Evolutionary conservation across 2,113 vertebrate species (phyloP), one percentile per base, ranked within the genome.

Genomic region (Brachirus orientalis): DNA sequence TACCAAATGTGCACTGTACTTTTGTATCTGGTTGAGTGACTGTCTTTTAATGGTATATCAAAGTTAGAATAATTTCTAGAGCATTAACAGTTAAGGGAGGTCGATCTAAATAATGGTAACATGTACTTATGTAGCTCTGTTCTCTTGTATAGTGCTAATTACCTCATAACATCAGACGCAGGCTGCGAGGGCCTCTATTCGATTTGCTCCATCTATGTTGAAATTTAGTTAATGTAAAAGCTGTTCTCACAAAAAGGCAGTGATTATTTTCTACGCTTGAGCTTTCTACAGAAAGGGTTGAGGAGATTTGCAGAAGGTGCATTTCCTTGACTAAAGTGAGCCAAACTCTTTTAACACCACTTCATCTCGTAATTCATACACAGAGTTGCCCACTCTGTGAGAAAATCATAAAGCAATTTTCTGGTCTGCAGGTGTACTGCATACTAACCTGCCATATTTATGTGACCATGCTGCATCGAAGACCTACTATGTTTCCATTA

Each of bases 271-370:
- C n/a, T n/a, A n/a, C n/a, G n/a, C n/a, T n/a, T n/a, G n/a, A n/a
- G n/a, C n/a, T n/a, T n/a, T n/a, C n/a, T n/a, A n/a, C n/a, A n/a
- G n/a, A n/a, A n/a, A n/a, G n/a, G n/a, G n/a, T n/a, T n/a, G n/a
- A 16, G n/a, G 54, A 8, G 41, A 50, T 28, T 48, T 50, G 47
- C 22, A n/a, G 12, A 37, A 17, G 48, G 10, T 17, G 54, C 22
- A 20, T 52, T 53, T 47, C 20, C 35, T 35, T 82, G 67, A 78
- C 59, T 75, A 43, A 65, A 67, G 54, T 55, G 71, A 79, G 53
- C 17, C 22, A 20, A 66, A 48, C 45, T 33, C 7, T 44, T 45
- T 63, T 67, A 60, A 66, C 51, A 65, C 40, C 16, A 8, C 17
- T 22, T 7, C 36, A 64, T 68, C 12, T 13, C 2, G 3, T 66